Conservation (phyloP, 2,888 invertebrate genomes). For the Colletes collaris region DNA sequence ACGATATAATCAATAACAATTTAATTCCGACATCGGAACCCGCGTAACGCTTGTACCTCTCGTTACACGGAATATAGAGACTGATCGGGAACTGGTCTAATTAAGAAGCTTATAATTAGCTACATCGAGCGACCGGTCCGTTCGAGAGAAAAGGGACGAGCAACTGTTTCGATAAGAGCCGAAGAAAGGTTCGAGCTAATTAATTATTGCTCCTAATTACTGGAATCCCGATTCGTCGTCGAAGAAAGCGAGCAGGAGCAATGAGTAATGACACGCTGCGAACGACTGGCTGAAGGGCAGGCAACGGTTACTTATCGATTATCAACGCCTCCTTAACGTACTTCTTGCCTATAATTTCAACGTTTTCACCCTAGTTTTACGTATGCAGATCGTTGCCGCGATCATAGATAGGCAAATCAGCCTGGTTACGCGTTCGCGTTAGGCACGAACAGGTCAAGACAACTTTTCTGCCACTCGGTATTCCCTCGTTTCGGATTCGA, state of each 20-base stretch:
- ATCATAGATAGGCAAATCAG: background rate
- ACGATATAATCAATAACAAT: background rate
- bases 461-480: no score
- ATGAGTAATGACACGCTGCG: slow-evolving; percentile 35
- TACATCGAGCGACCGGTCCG: background rate
- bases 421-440: no score
- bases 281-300: slow-evolving; percentile 4
- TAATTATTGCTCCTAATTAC: slow-evolving; percentile 60
- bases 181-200: slow-evolving; percentile 48
- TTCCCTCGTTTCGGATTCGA: background rate
- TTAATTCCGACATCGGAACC: background rate
- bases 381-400: background rate
- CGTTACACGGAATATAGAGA: background rate
- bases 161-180: slow-evolving; percentile 17
- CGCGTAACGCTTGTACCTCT: background rate
- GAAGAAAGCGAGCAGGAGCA: background rate
- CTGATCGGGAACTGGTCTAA: slow-evolving; percentile 29
- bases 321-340: slow-evolving; percentile 49
- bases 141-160: slow-evolving; percentile 6
- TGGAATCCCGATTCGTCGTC: slow-evolving; percentile 37
- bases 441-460: background rate
- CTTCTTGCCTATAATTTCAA: slow-evolving; percentile 14
- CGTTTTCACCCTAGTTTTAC: background rate
- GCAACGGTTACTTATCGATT: slow-evolving; percentile 44
- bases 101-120: slow-evolving; percentile 46